Base-by-base conservation (phyloP, 2,113 vertebrate genomes). In the Ardeotis arabs region DNA sequence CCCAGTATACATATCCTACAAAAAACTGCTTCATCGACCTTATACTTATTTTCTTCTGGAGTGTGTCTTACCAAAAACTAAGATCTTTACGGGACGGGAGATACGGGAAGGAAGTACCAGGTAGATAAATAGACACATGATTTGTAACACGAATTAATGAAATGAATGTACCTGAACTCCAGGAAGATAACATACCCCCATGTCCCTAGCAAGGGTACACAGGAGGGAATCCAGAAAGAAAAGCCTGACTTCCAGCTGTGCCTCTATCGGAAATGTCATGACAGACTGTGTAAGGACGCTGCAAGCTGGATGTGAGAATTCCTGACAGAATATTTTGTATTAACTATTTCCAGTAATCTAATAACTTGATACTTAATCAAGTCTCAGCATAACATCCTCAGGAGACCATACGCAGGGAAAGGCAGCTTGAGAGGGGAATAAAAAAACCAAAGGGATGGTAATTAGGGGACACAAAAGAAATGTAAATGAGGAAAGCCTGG, bases 391-490 rank as follows among this genome's bases (percentile, higher is more conserved):
- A 81, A 49, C 69, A 31, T 72, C 24, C 91, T 90, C 95, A 74
- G n/a, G n/a, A n/a, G n/a, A 93, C 9, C 70, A 24, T 2, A 62
- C 72, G 15, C 31, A 88, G 47, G 22, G 33, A 82, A 87, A 90
- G 41, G 66, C 52, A 92, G 85, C 62, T 72, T 78, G 74, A 87
- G 62, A 44, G 75, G 52, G 56, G 69, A 78, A 84, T 37, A 41
- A 77, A 64, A n/a, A n/a, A 50, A 49, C 3, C 78, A 95, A 82
- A 93, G 82, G 60, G 47, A 92, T 93, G 82, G 52, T 92, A 95
- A 92, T 93, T 63, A 93, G 41, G 69, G 22, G 70, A 75, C n/a
- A 50, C 24, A 74, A 78, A 52, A 95, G 70, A 82, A 92, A 90
- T 74, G 73, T 24, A 90, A 93, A 93, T 68, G 82, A 95, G 66